Conservation (phyloP, 2,113 vertebrate genomes). For the Limanda limanda region DNA sequence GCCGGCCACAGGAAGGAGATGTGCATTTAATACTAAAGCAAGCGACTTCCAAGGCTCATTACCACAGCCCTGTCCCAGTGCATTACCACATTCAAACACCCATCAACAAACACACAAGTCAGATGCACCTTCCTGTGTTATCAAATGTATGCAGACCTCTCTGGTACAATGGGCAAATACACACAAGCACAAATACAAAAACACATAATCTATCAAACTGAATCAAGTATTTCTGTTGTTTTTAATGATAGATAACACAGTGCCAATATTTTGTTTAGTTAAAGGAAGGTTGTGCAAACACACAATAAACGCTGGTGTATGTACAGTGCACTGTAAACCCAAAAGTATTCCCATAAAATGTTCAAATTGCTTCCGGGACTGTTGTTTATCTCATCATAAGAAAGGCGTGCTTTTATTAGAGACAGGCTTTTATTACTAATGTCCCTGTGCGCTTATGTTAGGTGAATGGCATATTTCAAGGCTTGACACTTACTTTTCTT, state of each 20-base stretch:
- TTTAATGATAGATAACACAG: not conserved
- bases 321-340: not conserved
- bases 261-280: not conserved
- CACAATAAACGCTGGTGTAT: not conserved
- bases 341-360: not conserved
- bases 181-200: not conserved
- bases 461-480: too few relatives aligned
- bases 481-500: too few relatives aligned
- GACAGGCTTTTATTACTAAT: not conserved
- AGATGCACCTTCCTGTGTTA: too few relatives aligned
- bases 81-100: conserved; percentile 37
- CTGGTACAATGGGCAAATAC: not conserved
- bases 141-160: not conserved
- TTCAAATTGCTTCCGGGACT: not conserved
- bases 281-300: not conserved
- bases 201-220: too few relatives aligned
- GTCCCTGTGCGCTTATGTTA: too few relatives aligned
- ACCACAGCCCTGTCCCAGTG: conserved; percentile 46
- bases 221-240: too few relatives aligned
- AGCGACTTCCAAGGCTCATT: conserved; percentile 68
- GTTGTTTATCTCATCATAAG: not conserved
- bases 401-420: not conserved
- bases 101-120: conserved; percentile 9
- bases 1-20: conserved; percentile 50
- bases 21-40: conserved; percentile 72